Conservation (phyloP, 2,888 invertebrate species). For the Diploptera punctata region DNA sequence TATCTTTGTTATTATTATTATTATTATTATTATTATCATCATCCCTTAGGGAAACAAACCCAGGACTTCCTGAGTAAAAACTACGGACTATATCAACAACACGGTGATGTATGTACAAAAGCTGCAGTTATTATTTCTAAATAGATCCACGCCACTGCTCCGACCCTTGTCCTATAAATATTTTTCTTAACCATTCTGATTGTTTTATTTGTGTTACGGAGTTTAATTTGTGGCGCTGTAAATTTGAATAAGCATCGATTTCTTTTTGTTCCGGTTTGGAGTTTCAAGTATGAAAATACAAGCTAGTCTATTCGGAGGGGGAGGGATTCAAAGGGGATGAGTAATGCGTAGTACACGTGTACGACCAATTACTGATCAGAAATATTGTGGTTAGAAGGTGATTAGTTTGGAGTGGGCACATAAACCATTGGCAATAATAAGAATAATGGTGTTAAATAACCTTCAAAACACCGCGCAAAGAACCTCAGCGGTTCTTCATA, state of each 20-base stretch:
- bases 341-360: constrained; percentile 14
- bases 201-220: constrained; percentile 10
- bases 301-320: background rate
- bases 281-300: constrained; percentile 21
- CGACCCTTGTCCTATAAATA: constrained; percentile 9
- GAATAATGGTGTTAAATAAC: constrained; percentile 19
- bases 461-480: background rate
- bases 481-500: background rate
- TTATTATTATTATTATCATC: no score
- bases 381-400: constrained; percentile 4
- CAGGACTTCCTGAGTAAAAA: no score
- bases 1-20: no score
- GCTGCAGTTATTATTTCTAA: no score
- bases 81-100: no score
- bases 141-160: no score
- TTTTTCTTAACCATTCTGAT: background rate
- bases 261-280: constrained; percentile 10
- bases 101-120: no score
- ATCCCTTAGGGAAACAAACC: no score
- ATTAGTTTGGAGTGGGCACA: constrained; percentile 11
- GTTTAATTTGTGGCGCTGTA: constrained; percentile 26
- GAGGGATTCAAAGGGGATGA: background rate
- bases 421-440: constrained; percentile 19
- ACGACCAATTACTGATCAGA: constrained; percentile 9
- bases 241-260: constrained; percentile 16